These are phyloP conservation scores for Lycopodina hypogea DNA, from an alignment of 37 sponge, comb jelly and placozoan genomes.

Conservation along the genomic window DNA sequence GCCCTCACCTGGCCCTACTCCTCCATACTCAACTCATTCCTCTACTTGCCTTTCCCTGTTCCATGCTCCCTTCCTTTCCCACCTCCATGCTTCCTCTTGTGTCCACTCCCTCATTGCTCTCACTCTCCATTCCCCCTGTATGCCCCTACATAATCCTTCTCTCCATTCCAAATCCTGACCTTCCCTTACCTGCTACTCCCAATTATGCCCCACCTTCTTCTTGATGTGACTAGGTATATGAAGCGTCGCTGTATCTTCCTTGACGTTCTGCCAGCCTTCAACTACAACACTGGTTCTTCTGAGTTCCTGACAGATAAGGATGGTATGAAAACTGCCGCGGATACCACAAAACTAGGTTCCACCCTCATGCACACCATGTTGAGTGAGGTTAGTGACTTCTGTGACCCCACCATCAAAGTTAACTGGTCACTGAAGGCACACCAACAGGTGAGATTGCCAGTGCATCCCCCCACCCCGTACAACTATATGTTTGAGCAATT, in stretches of 20 bases:
- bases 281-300: conserved; percentile 40
- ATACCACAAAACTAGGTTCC: conserved; percentile 73
- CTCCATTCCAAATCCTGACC: too few relatives aligned
- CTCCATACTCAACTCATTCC: too few relatives aligned
- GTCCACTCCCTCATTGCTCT: too few relatives aligned
- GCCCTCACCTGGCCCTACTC: too few relatives aligned
- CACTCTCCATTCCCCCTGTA: conserved; percentile 31
- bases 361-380: conserved; percentile 82
- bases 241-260: conserved; percentile 69
- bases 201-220: not conserved
- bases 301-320: conserved; percentile 3
- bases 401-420: conserved; percentile 51
- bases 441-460: conserved; percentile 65
- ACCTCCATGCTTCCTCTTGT: too few relatives aligned
- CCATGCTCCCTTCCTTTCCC: too few relatives aligned
- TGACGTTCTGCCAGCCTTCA: conserved; percentile 67
- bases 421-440: conserved; percentile 61
- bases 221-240: conserved; percentile 58
- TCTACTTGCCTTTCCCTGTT: too few relatives aligned
- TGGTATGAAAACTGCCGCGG: not conserved
- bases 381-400: conserved; percentile 71
- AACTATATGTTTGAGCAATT: too few relatives aligned
- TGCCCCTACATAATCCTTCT: too few relatives aligned
- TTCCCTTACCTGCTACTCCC: not conserved
- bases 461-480: too few relatives aligned